These are phyloP conservation scores for Polypterus senegalus DNA, from an alignment of 2,113 vertebrate species.

Conservation along the genomic window DNA sequence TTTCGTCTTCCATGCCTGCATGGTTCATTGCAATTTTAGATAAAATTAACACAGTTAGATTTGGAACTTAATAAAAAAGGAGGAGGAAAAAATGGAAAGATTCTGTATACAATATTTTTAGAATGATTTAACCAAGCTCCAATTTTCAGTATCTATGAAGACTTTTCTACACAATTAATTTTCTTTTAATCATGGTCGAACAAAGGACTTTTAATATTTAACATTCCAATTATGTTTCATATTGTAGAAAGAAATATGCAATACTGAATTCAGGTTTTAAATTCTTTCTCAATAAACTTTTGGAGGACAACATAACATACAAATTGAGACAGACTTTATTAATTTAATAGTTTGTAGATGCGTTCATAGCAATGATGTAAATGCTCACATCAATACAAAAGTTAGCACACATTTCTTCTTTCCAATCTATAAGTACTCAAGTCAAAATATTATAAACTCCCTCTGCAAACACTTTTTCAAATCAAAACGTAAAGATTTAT, in stretches of 20 bases:
- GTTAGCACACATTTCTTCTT: no score
- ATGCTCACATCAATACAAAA: no score
- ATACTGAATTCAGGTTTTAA: no score
- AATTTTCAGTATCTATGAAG: conserved; percentile 62
- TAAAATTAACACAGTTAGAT: conserved; percentile 77
- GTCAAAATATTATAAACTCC: no score
- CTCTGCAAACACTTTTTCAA: no score
- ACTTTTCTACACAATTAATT: conserved; percentile 74
- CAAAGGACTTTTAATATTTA: conserved; percentile 54
- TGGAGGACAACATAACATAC: no score
- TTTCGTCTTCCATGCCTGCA: conserved; percentile 64
- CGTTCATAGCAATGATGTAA: no score
- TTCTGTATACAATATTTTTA: conserved; percentile 56
- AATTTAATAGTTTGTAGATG: no score
- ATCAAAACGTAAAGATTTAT: no score
- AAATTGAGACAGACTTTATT: no score
- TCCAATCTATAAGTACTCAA: no score
- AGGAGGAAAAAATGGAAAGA: conserved; percentile 39
- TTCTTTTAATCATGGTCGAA: conserved; percentile 69
- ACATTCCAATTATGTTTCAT: conserved; percentile 66
- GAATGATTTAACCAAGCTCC: conserved; percentile 46
- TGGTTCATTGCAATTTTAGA: conserved; percentile 61
- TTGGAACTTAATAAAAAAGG: conserved; percentile 47
- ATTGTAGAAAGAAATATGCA: conserved; percentile 25
- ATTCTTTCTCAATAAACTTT: no score